Evolutionary conservation across 2,797 vertebrate genomes (phyloP), one percentile per base, ranked within the genome.

Genomic region (Notamacropus eugenii): DNA sequence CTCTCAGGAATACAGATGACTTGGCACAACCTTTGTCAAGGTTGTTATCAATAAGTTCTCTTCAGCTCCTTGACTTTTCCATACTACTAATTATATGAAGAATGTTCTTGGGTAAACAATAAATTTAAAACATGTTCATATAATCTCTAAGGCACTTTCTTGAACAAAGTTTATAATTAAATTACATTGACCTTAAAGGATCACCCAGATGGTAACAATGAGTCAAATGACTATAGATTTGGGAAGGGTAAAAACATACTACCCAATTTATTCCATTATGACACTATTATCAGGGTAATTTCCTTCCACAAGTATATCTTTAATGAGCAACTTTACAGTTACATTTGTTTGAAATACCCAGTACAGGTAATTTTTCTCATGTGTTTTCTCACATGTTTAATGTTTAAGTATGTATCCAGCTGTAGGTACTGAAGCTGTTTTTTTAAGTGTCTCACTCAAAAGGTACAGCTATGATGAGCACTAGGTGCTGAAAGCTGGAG

Each of bases 391-490:
- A 22, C 34, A 74, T 40, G n/a, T 13, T 56, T n/a, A 92, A 95
- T 28, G 13, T 16, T 28, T 58, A 91, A 91, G 58, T 34, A 58
- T 16, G 22, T 50, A 46, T 40, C 93, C 24, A 93, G n/a, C n/a
- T 87, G 58, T 90, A 40, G 28, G 22, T 54, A 6, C 90, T 92
- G 55, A 91, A 95, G 54, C 29, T 50, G 16, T 90, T 94, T 96
- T 91, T 58, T 90, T 10, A 29, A 91, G 29, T 93, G 95, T 93
- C n/a, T 93, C 67, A 59, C 93, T 97, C 54, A 6, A 50, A 13
- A 96, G 94, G 90, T 19, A 92, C 54, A 91, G 82, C 90, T 46
- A 92, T 91, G 93, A 94, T 67, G 96, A 92, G 93, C 62, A 95
- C 50, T 95, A 95, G 93, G 92, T 74, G 91, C 82, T 95, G 93